Evolutionary conservation across 2,888 invertebrate genomes (phyloP).

Genomic region (Prosopocoilus inquinatus): DNA sequence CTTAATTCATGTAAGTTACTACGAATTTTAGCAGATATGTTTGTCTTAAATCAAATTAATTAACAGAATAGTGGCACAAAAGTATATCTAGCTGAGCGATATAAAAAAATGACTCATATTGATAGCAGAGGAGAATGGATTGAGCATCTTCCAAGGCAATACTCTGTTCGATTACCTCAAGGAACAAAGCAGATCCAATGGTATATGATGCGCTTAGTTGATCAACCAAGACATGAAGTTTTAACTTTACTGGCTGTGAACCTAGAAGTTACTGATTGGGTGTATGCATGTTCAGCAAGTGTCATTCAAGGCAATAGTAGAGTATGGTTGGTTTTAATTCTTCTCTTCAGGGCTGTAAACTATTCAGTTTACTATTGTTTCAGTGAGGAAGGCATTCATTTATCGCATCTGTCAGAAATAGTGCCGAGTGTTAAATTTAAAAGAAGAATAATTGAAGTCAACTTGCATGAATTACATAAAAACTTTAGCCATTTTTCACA

Average conservation of each 20-base stretch:
- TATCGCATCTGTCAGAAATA: conserved; percentile 58
- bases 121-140: conserved; percentile 53
- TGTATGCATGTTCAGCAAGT: conserved; percentile 71
- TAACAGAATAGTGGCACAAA: conserved; percentile 42
- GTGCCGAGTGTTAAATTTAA: conserved; percentile 53
- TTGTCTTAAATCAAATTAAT: neutral
- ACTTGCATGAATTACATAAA: conserved; percentile 61
- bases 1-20: conserved; percentile 50
- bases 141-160: conserved; percentile 51
- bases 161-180: conserved; percentile 43
- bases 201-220: conserved; percentile 63
- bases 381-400: conserved; percentile 58
- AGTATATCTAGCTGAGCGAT: conserved; percentile 35
- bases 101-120: conserved; percentile 43
- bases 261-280: conserved; percentile 70
- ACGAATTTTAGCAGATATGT: neutral
- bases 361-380: conserved; percentile 1
- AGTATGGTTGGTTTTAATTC: conserved; percentile 58
- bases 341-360: neutral
- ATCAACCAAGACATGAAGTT: conserved; percentile 57
- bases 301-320: conserved; percentile 54
- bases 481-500: conserved; percentile 62
- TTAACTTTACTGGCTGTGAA: conserved; percentile 68
- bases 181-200: conserved; percentile 41
- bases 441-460: conserved; percentile 55